These are phyloP conservation scores for Allolobophora icterica DNA, from an alignment of 2,888 invertebrate genomes.

Conservation along the genomic window DNA sequence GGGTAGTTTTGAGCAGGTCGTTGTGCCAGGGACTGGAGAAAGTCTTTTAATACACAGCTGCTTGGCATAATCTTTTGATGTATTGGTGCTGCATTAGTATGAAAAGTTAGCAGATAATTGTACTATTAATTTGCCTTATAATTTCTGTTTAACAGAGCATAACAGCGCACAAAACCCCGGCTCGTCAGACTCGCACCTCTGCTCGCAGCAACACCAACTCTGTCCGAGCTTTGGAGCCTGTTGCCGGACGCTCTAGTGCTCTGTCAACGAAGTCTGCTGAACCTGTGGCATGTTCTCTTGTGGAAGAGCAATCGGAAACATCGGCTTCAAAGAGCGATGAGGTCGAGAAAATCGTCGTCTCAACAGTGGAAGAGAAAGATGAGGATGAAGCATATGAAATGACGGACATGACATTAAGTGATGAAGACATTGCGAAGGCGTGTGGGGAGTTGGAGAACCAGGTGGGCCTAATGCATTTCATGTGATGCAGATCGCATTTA, in stretches of 20 bases:
- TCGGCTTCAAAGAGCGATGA: background rate
- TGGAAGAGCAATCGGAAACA: background rate
- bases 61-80: background rate
- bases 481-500: background rate
- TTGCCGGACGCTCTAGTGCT: background rate
- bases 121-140: background rate
- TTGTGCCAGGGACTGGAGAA: background rate
- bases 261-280: background rate
- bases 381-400: background rate
- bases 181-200: constrained; percentile 28
- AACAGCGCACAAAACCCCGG: constrained; percentile 30
- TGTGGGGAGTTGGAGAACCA: constrained; percentile 39
- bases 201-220: constrained; percentile 31
- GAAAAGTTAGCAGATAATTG: background rate
- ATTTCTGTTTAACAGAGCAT: constrained; percentile 28
- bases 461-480: constrained; percentile 32
- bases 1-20: background rate
- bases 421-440: constrained; percentile 42
- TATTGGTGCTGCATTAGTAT: background rate
- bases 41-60: background rate
- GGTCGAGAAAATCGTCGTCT: background rate
- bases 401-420: constrained; percentile 42
- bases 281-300: background rate
- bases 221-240: background rate
- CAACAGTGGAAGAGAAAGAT: constrained; percentile 7